phyloP scores from a whole-genome alignment of 2,888 invertebrate species.

The Unio pictorum region DNA sequence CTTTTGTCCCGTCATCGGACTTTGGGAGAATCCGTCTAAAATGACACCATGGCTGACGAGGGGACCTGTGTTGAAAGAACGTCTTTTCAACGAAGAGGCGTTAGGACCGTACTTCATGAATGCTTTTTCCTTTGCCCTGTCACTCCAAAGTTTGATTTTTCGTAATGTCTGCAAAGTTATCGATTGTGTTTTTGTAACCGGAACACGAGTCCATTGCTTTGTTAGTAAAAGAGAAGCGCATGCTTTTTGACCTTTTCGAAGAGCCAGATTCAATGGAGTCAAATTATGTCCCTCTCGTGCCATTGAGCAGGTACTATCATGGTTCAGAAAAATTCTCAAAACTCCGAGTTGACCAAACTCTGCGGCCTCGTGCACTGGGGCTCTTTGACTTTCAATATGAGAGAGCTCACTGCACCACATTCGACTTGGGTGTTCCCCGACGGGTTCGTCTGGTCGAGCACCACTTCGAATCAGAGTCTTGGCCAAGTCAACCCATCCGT shows the following conservation, averaged over 20 bases:
- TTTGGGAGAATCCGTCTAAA: slow-evolving; percentile 61
- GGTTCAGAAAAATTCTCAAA: slow-evolving; percentile 64
- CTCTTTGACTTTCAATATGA: slow-evolving; percentile 62
- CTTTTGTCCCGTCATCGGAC: slow-evolving; percentile 62
- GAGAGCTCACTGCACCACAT: slow-evolving; percentile 62
- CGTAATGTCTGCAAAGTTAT: slow-evolving; percentile 63
- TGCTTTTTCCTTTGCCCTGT: slow-evolving; percentile 62
- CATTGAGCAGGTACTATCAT: slow-evolving; percentile 65
- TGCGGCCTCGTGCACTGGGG: slow-evolving; percentile 67
- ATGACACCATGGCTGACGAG: slow-evolving; percentile 61
- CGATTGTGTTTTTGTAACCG: slow-evolving; percentile 52
- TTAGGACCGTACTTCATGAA: slow-evolving; percentile 58
- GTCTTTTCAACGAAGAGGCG: slow-evolving; percentile 58
- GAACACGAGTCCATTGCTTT: slow-evolving; percentile 69
- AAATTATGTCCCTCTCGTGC: slow-evolving; percentile 66
- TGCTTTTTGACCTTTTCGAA: slow-evolving; percentile 61
- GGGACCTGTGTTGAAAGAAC: slow-evolving; percentile 48
- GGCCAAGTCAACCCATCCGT: slow-evolving; percentile 68
- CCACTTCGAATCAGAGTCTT: slow-evolving; percentile 56
- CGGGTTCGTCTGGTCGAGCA: slow-evolving; percentile 64
- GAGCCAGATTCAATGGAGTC: slow-evolving; percentile 66
- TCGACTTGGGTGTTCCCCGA: slow-evolving; percentile 66
- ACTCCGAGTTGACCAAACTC: slow-evolving; percentile 65
- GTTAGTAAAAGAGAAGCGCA: slow-evolving; percentile 69
- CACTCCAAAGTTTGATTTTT: slow-evolving; percentile 66